Evolutionary conservation across 2,888 invertebrate genomes (phyloP).

Genomic region (Ophraella communa): DNA sequence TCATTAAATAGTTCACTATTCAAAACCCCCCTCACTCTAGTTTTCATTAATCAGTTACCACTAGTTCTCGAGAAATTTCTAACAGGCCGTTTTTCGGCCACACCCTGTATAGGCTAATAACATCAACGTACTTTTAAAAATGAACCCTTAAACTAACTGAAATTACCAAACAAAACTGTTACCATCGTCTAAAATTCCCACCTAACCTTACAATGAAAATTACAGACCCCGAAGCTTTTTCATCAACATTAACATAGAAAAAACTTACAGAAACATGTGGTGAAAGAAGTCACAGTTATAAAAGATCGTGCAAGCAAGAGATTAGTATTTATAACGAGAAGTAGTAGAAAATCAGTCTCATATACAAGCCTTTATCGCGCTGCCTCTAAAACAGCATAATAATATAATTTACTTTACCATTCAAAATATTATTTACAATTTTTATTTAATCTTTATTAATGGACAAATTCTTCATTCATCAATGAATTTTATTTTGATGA

Average conservation of each 20-base stretch:
- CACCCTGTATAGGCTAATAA: no score
- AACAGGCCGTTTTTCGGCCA: no score
- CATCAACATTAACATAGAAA: constrained; percentile 1
- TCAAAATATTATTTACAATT: constrained; percentile 30
- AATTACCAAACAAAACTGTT: no score
- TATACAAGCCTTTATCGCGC: constrained; percentile 51
- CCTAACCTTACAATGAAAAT: no score
- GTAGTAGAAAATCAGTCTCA: constrained; percentile 56
- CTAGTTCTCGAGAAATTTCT: no score
- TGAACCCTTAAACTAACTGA: no score
- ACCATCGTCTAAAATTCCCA: no score
- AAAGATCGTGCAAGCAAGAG: constrained; percentile 39
- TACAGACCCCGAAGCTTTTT: neutral
- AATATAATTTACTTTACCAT: constrained; percentile 23
- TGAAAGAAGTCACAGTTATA: constrained; percentile 26
- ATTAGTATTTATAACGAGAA: constrained; percentile 42
- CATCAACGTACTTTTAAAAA: no score
- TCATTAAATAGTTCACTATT: no score
- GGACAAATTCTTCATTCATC: constrained; percentile 32
- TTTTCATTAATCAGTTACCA: no score
- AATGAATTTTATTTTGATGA: neutral
- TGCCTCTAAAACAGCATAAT: constrained; percentile 34
- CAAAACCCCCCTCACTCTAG: no score
- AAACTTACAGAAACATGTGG: constrained; percentile 12
- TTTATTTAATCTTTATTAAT: constrained; percentile 16